phyloP scores from a whole-genome alignment of 2,797 vertebrate species.

The Todus mexicanus region DNA sequence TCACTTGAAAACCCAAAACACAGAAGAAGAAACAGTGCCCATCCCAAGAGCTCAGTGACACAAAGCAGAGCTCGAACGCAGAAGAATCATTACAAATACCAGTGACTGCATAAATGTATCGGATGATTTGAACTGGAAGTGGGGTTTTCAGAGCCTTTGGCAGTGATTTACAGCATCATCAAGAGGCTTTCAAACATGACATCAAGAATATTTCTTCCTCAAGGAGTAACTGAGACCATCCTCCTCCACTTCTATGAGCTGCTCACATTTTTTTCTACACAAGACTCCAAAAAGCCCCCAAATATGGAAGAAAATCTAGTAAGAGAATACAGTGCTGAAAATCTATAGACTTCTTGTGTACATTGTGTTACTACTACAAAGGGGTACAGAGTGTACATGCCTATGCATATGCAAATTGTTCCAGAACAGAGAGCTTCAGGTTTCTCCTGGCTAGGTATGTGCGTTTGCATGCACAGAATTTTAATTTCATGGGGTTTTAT shows the following conservation, averaged over 20 bases:
- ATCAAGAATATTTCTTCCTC: not conserved
- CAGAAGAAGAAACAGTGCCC: not conserved
- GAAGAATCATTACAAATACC: not conserved
- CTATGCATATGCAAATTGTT: not conserved
- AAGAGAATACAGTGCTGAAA: not conserved
- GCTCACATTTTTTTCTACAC: not conserved
- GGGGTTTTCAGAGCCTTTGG: not conserved
- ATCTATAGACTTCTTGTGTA: not conserved
- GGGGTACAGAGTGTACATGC: not conserved
- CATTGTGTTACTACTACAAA: not conserved
- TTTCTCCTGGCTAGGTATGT: not conserved
- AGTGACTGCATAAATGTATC: not conserved
- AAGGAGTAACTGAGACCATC: not conserved
- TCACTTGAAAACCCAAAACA: not conserved
- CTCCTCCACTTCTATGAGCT: not conserved
- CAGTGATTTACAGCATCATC: not conserved
- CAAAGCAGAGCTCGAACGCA: not conserved
- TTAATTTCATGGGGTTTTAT: conserved; percentile 59
- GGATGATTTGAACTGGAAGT: not conserved
- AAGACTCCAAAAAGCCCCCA: not conserved
- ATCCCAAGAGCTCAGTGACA: not conserved
- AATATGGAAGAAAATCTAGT: fast-evolving
- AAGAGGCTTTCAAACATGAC: not conserved
- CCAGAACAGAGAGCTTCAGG: not conserved
- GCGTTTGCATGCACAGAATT: conserved; percentile 2